A percentile compares a stretch with the other conserved stretches of the same genome.
Evolutionary conservation across 2,888 invertebrate genomes (phyloP).

Genomic region (Coelogynopora nodosa): DNA sequence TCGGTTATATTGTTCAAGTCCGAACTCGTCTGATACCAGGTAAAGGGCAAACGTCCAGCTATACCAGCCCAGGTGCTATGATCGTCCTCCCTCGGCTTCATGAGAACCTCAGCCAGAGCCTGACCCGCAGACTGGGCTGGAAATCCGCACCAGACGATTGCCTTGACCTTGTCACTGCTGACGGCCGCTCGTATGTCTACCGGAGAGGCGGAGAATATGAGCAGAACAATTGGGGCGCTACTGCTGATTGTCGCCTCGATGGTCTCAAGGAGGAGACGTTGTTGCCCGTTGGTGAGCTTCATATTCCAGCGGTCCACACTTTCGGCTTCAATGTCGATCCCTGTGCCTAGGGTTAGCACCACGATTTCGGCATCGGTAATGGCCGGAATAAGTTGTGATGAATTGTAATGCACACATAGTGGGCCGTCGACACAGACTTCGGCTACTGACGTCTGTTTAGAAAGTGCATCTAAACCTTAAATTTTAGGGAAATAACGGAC

Average conservation of each 20-base stretch:
- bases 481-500: too few species aligned
- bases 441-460: background rate
- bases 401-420: background rate
- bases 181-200: conserved; percentile 54
- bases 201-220: conserved; percentile 56
- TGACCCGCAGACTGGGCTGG: conserved; percentile 57
- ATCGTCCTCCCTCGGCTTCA: background rate
- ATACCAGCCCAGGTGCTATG: conserved; percentile 46
- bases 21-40: conserved; percentile 52
- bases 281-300: background rate
- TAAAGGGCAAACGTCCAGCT: conserved; percentile 55
- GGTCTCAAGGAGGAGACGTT: background rate
- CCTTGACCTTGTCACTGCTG: conserved; percentile 48
- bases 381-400: background rate
- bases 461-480: background rate
- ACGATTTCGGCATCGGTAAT: background rate
- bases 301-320: background rate
- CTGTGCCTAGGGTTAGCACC: conserved; percentile 11
- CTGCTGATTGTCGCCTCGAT: background rate
- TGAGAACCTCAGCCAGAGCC: conserved; percentile 52
- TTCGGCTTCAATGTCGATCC: conserved; percentile 8
- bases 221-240: conserved; percentile 50
- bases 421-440: conserved; percentile 25
- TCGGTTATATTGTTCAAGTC: conserved; percentile 47
- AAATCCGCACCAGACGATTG: conserved; percentile 55